phyloP scores from a whole-genome alignment of 2,797 vertebrate genomes.

The Cossypha niveicapilla region DNA sequence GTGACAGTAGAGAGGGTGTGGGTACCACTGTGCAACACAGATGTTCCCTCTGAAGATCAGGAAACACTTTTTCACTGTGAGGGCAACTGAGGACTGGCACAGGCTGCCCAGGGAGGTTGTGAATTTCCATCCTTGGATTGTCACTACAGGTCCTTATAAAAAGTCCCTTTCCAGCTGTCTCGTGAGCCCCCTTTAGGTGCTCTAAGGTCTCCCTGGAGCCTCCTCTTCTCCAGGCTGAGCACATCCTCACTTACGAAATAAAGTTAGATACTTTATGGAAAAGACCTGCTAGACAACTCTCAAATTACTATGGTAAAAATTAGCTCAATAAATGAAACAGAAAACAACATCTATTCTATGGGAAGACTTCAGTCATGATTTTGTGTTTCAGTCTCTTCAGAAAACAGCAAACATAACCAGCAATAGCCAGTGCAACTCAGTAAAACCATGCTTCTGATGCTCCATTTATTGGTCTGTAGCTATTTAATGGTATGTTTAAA shows the following conservation, averaged over 20 bases:
- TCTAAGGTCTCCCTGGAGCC: background rate
- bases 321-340: background rate
- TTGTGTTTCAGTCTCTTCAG: background rate
- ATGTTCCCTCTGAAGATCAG: background rate
- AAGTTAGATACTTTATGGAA: background rate
- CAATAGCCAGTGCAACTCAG: background rate
- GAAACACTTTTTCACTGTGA: background rate
- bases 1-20: background rate
- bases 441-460: background rate
- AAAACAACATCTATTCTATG: background rate
- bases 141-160: background rate
- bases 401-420: background rate
- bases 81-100: background rate
- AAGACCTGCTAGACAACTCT: background rate
- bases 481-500: background rate
- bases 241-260: background rate
- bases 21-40: background rate
- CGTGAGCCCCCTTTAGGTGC: accelerated
- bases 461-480: background rate
- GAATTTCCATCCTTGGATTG: background rate
- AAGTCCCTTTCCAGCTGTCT: background rate
- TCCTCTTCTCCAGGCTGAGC: background rate
- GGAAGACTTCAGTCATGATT: background rate
- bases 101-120: background rate
- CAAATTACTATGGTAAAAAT: background rate